phyloP scores from a whole-genome alignment of 2,113 vertebrate species.

The Hemibates koningsi region DNA sequence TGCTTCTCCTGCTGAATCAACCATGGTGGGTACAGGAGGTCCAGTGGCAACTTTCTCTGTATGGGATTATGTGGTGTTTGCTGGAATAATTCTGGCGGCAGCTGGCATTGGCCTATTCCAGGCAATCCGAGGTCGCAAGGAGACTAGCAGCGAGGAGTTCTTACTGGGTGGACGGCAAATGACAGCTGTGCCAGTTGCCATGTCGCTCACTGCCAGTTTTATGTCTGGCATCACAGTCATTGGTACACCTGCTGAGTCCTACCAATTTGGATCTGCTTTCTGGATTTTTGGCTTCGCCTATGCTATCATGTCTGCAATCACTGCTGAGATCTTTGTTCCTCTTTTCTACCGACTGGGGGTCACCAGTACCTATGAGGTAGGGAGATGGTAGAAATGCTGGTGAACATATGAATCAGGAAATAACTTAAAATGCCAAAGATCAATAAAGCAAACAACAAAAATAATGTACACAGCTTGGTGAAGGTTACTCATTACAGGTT shows the following conservation, averaged over 20 bases:
- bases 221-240: conserved; percentile 81
- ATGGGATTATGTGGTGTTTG: conserved; percentile 80
- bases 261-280: conserved; percentile 65
- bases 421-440: neutral
- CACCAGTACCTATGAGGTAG: conserved; percentile 79
- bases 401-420: neutral
- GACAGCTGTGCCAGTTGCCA: conserved; percentile 75
- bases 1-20: neutral
- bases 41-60: conserved; percentile 65
- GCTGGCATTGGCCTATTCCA: conserved; percentile 72
- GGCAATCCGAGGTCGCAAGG: conserved; percentile 63
- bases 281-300: conserved; percentile 73
- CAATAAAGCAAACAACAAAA: neutral
- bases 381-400: neutral
- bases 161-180: conserved; percentile 74
- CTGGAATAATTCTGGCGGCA: conserved; percentile 51
- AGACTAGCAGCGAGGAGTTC: conserved; percentile 66
- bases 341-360: conserved; percentile 73
- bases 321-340: conserved; percentile 75
- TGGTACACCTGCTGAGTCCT: conserved; percentile 74
- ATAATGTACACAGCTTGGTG: neutral
- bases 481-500: neutral
- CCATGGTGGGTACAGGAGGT: conserved; percentile 65
- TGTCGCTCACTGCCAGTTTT: conserved; percentile 79
- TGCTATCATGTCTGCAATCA: conserved; percentile 68